Evolutionary conservation across 1,140 invertebrate genomes (phyloP).

Genomic region (Meteorus sp.): DNA sequence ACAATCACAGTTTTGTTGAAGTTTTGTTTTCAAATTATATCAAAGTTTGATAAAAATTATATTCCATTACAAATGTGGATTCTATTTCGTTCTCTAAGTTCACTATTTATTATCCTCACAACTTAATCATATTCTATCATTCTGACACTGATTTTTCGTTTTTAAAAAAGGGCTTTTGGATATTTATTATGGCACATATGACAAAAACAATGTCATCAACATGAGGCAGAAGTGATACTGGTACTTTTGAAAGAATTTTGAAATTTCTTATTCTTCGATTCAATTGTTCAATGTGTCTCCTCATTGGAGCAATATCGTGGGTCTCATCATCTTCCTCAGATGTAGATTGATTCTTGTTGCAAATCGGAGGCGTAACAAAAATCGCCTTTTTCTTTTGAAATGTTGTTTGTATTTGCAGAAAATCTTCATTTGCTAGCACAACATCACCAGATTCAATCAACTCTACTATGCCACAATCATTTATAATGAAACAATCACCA

Average conservation of each 20-base stretch:
- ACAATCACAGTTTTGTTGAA: too few relatives aligned
- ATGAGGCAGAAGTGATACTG: too few relatives aligned
- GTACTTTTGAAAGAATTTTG: conserved; percentile 5
- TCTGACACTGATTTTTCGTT: too few relatives aligned
- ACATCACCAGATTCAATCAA: conserved; percentile 37
- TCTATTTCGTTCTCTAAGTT: too few relatives aligned
- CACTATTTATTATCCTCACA: too few relatives aligned
- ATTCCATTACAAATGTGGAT: too few relatives aligned
- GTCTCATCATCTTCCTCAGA: conserved; percentile 37
- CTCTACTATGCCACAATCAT: conserved; percentile 34
- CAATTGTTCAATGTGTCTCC: conserved; percentile 44
- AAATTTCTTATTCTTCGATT: conserved; percentile 37
- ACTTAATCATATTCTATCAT: too few relatives aligned
- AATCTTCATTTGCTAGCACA: conserved; percentile 47
- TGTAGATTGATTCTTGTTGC: conserved; percentile 32
- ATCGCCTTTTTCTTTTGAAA: conserved; percentile 23
- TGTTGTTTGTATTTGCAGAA: conserved; percentile 26
- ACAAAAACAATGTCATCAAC: not conserved
- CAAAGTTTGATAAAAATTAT: too few relatives aligned
- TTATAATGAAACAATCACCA: conserved; percentile 12
- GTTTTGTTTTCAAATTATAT: too few relatives aligned
- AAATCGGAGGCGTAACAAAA: conserved; percentile 42
- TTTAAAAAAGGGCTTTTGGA: too few relatives aligned
- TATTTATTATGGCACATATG: too few relatives aligned
- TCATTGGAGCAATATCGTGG: conserved; percentile 40